These are phyloP conservation scores for Phasia obesa DNA, from an alignment of 2,888 invertebrate genomes.

Conservation along the genomic window DNA sequence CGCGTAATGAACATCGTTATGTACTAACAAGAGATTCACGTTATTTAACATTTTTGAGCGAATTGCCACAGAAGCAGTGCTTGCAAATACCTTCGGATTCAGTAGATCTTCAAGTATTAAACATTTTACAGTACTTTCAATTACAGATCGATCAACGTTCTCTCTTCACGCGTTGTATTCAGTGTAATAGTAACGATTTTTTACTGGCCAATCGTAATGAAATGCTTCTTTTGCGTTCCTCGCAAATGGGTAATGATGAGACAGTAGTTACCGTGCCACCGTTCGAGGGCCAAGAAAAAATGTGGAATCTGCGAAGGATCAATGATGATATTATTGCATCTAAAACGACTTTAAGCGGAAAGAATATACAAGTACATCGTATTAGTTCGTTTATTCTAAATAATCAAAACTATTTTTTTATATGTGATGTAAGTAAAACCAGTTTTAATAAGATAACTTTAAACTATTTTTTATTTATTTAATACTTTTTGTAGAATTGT, in stretches of 20 bases:
- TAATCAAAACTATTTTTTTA: conserved; percentile 71
- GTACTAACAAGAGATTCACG: conserved; percentile 71
- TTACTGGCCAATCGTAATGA: conserved; percentile 69
- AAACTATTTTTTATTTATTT: conserved; percentile 23
- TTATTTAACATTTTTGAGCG: conserved; percentile 62
- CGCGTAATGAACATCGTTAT: conserved; percentile 70
- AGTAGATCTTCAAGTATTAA: conserved; percentile 70
- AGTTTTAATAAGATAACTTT: neutral
- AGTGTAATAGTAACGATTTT: conserved; percentile 73
- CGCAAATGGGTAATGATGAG: conserved; percentile 40
- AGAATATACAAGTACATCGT: conserved; percentile 69
- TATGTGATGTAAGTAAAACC: conserved; percentile 73
- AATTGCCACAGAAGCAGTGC: conserved; percentile 67
- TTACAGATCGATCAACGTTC: conserved; percentile 67
- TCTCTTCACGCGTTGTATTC: conserved; percentile 70
- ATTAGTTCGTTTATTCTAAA: conserved; percentile 69
- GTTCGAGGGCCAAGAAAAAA: conserved; percentile 18
- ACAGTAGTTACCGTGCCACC: conserved; percentile 20
- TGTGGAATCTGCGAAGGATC: conserved; percentile 54
- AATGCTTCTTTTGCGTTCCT: conserved; percentile 68
- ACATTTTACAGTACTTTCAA: conserved; percentile 70
- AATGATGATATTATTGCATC: conserved; percentile 65
- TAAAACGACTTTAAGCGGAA: conserved; percentile 70
- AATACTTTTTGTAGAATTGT: conserved; percentile 69
- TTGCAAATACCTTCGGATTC: conserved; percentile 71